Base-by-base conservation (phyloP, 2,797 vertebrate genomes). In the Phaenicophaeus curvirostris region DNA sequence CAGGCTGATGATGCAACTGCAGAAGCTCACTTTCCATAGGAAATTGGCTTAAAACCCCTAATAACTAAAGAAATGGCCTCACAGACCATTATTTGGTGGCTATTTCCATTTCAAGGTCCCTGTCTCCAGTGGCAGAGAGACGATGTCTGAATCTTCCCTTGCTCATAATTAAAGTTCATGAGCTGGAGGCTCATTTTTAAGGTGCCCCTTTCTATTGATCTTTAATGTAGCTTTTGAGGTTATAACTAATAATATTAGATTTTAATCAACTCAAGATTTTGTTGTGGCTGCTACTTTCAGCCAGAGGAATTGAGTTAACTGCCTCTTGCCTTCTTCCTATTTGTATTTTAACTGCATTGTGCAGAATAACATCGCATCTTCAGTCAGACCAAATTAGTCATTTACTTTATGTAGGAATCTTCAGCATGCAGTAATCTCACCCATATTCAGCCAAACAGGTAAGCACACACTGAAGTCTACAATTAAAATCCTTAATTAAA, bases 401-500 rank as follows among this genome's bases (percentile, higher is more conserved):
- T 71, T 83, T 80, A 59, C 59, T 93, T 87, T 28, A 65, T 19
- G 87, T 62, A 28, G 65, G 75, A 90, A 89, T 94, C 94, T 92
- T 80, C 87, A 61, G 72, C 87, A 31, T 18, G 57, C 23, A 80
- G 79, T 92, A 85, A 92, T 94, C 89, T 91, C 93, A 65, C 89
- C 81, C 95, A 25, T 62, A 94, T 74, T 94, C 91, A 96, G 73
- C 85, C 69, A 72, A 72, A 87, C 96, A 96, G 96, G 95, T 96
- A 95, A 96, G 94, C 87, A 77, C 87, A 86, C 75, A 67, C 76
- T 58, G 79, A 91, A 94, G 85, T 87, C 91, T 94, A 96, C 96
- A 96, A 94, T 96, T 96, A 95, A 96, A 94, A 96, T 95, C 93
- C 95, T 95, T 96, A 96, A 96, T 96, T 96, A 96, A 95, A 96